Base-by-base conservation (phyloP, 2,797 vertebrate species). In the Syngnathus rostellatus region DNA sequence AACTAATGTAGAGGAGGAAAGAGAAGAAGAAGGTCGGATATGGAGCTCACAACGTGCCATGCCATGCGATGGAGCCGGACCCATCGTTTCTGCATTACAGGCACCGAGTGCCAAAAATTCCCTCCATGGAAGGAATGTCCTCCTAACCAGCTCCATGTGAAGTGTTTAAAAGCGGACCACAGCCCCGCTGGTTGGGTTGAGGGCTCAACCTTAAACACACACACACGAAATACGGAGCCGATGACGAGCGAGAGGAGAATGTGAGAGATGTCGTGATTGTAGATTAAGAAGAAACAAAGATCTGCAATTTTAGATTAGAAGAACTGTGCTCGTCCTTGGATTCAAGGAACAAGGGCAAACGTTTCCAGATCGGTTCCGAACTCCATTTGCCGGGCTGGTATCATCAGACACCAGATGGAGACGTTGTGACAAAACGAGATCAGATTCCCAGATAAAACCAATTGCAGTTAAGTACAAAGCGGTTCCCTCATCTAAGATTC, bases 101-200 rank as follows among this genome's bases (percentile, higher is more conserved):
- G 81, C 83, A 70, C 75, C 83, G 54, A 81, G 78, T 88, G 88
- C 88, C 89, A 92, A 87, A 91, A 88, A 90, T 89, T 90, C 89
- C 86, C 86, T 91, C 79, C 79, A 85, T 90, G 89, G 91, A 92
- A 92, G 85, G 91, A 91, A 92, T 92, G 89, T 89, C 86, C 85
- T 89, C 73, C 85, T 91, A 91, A 92, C 88, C 88, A 90, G 87
- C 89, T 92, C 90, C 90, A 92, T 91, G 90, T 91, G 91, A 92
- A 91, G 83, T 87, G 86, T 90, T 90, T 89, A 79, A 77, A 81
- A 83, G 84, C 76, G 82, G 88, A 88, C 88, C 86, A 79, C 86
- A 84, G 80, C 78, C 77, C 31, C 81, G 79, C 77, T 85, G 83
- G 80, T 88, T 72, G 81, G 77, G 81, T 83, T 84, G 77, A 85